Percentiles rank a stretch among this genome's conserved stretches.
These are phyloP conservation scores for Eurytoma adleriae DNA, from an alignment of 2,888 invertebrate species.

Conservation along the genomic window DNA sequence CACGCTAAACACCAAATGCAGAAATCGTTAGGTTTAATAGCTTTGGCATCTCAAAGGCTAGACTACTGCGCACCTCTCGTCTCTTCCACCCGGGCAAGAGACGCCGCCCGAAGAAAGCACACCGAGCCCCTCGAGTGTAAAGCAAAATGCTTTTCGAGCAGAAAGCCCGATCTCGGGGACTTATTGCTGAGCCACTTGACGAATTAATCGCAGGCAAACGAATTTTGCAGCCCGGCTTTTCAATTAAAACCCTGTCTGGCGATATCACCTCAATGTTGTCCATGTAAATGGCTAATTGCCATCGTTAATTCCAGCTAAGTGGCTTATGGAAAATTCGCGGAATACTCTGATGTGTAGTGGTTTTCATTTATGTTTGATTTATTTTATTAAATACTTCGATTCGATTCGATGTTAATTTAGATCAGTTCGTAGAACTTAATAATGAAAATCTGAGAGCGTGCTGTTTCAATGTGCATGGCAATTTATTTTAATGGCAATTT, in stretches of 20 bases:
- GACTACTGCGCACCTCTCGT: background rate
- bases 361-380: no score
- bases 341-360: no score
- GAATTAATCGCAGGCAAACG: constrained; percentile 4
- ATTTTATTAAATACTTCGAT: no score
- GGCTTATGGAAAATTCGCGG: no score
- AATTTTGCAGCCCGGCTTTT: background rate
- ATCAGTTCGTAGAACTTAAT: no score
- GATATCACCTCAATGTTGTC: background rate
- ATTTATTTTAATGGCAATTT: no score
- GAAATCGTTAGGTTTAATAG: background rate
- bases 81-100: background rate
- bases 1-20: background rate
- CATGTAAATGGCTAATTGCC: no score
- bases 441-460: no score
- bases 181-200: background rate
- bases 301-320: no score
- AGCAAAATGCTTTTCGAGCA: constrained; percentile 25
- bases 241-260: background rate
- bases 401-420: no score
- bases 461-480: no score
- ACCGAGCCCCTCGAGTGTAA: background rate
- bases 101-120: background rate
- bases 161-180: background rate
- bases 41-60: background rate